Evolutionary conservation across 2,797 vertebrate genomes (phyloP), one percentile per base, ranked within the genome.

Genomic region (Poeciliopsis turneri): DNA sequence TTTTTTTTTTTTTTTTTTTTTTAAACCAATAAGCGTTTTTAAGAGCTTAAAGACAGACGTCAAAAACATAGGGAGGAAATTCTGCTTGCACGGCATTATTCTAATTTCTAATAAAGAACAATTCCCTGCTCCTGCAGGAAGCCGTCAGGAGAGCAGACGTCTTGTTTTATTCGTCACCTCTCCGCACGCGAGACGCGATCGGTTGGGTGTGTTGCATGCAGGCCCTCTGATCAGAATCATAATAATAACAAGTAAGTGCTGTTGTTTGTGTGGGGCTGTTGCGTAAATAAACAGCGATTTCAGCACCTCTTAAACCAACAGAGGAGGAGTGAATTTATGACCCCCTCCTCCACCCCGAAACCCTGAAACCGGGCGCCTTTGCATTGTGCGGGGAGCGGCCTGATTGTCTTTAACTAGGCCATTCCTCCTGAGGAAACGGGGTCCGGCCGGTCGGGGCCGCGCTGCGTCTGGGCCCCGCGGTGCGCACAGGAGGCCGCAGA

Each of bases 341-440:
- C 87, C 87, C 84, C 66, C 39, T 3, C 33, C 1, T 30, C 30
- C 30, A 1, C 33, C 33, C 33, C 2, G 33, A 33, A 36, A 4
- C 36, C 36, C 36, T 82, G 82, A 92, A 91, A 92, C 91, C 88
- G 88, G 77, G 85, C 87, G 86, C 87, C 90, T 90, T 92, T 95
- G 39, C 39, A 41, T 43, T 41, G 36, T 95, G 94, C 95, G 89
- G 64, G 68, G 76, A 84, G 87, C 74, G 78, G 1, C 84, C 92
- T 96, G 95, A 95, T 95, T 95, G 94, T 95, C 93, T 94, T 95
- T 93, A 95, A 96, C 95, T 94, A 94, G 92, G 72, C 79, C 94
- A 95, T 94, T 95, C 93, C 87, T 94, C 89, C 85, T 93, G 94
- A 90, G 92, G 94, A 94, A 94, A 95, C 93, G 92, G 75, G 87